Percentiles rank a stretch among this genome's conserved stretches.
These are phyloP conservation scores for Melipona bicolor DNA, from an alignment of 2,888 invertebrate genomes.

Conservation along the genomic window DNA sequence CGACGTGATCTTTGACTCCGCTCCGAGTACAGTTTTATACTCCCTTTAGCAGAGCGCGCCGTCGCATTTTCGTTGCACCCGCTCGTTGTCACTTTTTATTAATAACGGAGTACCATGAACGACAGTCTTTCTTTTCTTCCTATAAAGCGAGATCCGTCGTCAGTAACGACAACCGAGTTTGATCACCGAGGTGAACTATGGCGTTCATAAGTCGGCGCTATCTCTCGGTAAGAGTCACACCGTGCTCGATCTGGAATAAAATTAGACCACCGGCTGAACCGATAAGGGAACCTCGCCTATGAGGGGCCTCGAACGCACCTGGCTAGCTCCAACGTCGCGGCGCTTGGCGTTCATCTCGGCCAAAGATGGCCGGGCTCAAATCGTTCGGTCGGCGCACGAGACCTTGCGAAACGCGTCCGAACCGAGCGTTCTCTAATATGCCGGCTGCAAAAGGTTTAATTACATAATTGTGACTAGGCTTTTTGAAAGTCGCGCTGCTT, in stretches of 20 bases:
- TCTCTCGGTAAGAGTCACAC: constrained; percentile 71
- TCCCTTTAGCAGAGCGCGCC: background rate
- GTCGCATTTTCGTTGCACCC: background rate
- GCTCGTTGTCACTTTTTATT: background rate
- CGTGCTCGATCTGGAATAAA: constrained; percentile 74
- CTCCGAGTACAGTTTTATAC: constrained; percentile 1
- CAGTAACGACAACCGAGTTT: background rate
- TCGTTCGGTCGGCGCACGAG: constrained; percentile 23
- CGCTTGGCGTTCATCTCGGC: constrained; percentile 19
- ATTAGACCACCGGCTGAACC: constrained; percentile 73
- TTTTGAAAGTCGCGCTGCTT: constrained; percentile 4
- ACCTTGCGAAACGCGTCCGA: constrained; percentile 15
- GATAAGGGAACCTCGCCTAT: constrained; percentile 60
- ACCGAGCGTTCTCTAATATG: constrained; percentile 34
- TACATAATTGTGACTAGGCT: constrained; percentile 18
- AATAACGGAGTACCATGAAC: constrained; percentile 44
- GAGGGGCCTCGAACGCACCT: constrained; percentile 52
- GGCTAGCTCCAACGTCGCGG: constrained; percentile 24
- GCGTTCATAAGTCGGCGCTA: constrained; percentile 80
- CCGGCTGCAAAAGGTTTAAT: constrained; percentile 21
- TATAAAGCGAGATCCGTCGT: background rate
- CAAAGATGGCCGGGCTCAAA: constrained; percentile 24
- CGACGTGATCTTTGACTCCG: constrained; percentile 41
- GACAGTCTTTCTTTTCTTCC: constrained; percentile 23
- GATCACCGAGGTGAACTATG: background rate